phyloP scores from a whole-genome alignment of 2,113 vertebrate genomes.

The Microcebus jonahi region DNA sequence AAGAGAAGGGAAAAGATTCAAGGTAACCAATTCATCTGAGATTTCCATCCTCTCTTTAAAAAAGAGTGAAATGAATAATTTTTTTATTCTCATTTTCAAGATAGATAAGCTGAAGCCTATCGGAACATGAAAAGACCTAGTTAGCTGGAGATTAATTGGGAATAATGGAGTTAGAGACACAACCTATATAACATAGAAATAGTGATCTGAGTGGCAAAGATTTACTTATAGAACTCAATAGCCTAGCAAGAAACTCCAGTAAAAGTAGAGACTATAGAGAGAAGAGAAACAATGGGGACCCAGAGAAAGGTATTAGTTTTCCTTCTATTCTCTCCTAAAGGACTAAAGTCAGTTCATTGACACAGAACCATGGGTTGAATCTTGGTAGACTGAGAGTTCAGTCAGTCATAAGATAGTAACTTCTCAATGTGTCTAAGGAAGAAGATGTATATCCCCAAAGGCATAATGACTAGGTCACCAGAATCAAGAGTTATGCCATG shows the following conservation, averaged over 20 bases:
- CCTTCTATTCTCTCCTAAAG: neutral
- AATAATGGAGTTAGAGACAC: neutral
- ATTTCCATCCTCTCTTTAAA: neutral
- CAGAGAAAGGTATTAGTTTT: neutral
- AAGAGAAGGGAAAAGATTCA: neutral
- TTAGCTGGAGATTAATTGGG: neutral
- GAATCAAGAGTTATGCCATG: neutral
- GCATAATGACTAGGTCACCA: neutral
- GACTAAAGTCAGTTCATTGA: neutral
- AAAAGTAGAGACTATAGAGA: neutral
- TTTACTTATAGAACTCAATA: neutral
- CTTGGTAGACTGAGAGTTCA: neutral
- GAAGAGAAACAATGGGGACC: neutral
- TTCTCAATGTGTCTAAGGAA: neutral
- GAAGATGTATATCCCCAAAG: neutral
- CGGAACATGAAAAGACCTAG: neutral
- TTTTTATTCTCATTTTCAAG: constrained; percentile 22
- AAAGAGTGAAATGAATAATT: neutral
- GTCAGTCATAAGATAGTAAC: neutral
- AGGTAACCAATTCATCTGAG: neutral
- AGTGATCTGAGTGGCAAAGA: neutral
- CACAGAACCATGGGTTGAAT: neutral
- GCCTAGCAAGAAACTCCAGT: neutral
- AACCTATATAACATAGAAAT: neutral
- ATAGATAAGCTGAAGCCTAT: neutral